A percentile compares a stretch with the other conserved stretches of the same genome.
These are phyloP conservation scores for Pomacea canaliculata DNA, from an alignment of 2,888 invertebrate genomes.

Conservation along the genomic window DNA sequence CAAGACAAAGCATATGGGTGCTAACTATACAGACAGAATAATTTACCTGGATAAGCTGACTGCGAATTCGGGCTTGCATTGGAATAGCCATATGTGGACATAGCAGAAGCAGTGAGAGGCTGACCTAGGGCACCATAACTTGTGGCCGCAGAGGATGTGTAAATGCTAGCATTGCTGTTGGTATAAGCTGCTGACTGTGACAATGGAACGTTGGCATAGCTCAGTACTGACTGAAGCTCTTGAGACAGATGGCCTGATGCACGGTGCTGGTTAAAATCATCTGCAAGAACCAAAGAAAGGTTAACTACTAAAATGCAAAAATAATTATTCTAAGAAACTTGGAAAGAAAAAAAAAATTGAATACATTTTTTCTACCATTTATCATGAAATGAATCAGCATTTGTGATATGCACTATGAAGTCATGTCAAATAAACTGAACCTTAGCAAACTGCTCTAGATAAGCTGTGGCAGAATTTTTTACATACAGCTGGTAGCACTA, in stretches of 20 bases:
- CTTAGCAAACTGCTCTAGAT: too few relatives aligned
- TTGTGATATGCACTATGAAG: neutral
- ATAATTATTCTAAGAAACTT: neutral
- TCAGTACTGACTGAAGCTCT: constrained; percentile 38
- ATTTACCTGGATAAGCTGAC: neutral
- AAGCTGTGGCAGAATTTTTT: too few relatives aligned
- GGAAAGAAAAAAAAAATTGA: neutral
- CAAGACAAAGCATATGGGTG: neutral
- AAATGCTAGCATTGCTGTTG: constrained; percentile 26
- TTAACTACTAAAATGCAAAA: too few relatives aligned
- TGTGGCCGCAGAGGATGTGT: constrained; percentile 25
- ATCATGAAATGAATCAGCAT: neutral
- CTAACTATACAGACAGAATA: neutral
- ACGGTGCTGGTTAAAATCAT: constrained; percentile 23
- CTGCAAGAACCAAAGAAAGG: neutral
- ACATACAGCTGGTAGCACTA: too few relatives aligned
- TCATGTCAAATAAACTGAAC: neutral
- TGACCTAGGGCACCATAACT: constrained; percentile 9
- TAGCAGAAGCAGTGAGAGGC: neutral
- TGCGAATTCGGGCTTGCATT: neutral
- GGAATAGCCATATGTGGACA: constrained; percentile 9
- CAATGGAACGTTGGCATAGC: constrained; percentile 36
- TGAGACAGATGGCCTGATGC: constrained; percentile 29
- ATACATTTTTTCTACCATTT: neutral
- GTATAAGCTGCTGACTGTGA: constrained; percentile 35